Evolutionary conservation across 2,113 vertebrate species (phyloP).

Genomic region (Zingel zingel): DNA sequence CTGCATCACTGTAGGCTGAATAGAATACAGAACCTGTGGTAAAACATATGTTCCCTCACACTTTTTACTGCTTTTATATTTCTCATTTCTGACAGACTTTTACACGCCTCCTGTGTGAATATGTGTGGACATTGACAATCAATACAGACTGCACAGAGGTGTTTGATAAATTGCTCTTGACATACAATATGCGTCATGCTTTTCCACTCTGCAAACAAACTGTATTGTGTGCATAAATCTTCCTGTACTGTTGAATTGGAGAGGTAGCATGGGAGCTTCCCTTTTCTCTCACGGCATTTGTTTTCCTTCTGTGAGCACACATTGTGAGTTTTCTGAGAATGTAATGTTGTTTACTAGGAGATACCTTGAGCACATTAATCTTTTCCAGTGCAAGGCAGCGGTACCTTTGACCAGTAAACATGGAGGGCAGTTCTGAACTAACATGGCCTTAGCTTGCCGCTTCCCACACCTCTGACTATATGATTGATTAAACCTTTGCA

Average conservation of each 20-base stretch:
- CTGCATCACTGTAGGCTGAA: constrained; percentile 6
- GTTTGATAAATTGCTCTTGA: constrained; percentile 77
- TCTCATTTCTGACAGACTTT: constrained; percentile 34
- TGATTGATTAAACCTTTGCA: constrained; percentile 67
- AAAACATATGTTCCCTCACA: not conserved
- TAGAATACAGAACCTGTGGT: constrained; percentile 7
- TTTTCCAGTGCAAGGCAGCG: constrained; percentile 52
- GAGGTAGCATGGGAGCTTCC: constrained; percentile 54
- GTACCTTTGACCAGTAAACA: constrained; percentile 72
- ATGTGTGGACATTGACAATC: constrained; percentile 59
- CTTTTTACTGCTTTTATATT: constrained; percentile 19
- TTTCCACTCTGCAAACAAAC: constrained; percentile 73
- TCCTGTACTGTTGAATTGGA: constrained; percentile 59
- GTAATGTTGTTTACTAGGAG: constrained; percentile 67
- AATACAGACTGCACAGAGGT: constrained; percentile 59
- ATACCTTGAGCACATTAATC: constrained; percentile 70
- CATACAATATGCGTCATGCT: constrained; percentile 61
- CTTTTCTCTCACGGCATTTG: constrained; percentile 65
- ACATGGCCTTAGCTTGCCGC: constrained; percentile 57
- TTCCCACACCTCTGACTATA: constrained; percentile 36
- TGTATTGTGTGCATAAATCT: constrained; percentile 77
- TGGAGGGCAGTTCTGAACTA: constrained; percentile 53
- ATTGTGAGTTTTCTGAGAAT: constrained; percentile 44
- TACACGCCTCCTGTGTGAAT: constrained; percentile 28
- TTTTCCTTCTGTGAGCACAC: constrained; percentile 53